phyloP scores from a whole-genome alignment of 1,140 invertebrate genomes.

The Atta texana region DNA sequence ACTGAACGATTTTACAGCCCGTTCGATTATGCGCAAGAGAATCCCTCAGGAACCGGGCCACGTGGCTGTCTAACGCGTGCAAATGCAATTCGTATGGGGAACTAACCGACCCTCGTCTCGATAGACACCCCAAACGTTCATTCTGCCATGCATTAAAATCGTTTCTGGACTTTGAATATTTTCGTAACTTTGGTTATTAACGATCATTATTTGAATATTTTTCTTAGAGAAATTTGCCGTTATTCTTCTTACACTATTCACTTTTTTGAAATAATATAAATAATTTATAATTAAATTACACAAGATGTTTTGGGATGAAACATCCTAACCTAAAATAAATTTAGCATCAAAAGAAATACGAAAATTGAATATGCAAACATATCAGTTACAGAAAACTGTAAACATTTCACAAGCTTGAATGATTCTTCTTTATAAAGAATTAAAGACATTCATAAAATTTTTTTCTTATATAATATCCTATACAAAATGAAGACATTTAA shows the following conservation, averaged over 20 bases:
- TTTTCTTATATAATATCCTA: no score
- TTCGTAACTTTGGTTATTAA: constrained; percentile 1
- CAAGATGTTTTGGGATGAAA: background rate
- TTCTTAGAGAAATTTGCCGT: background rate
- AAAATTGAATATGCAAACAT: background rate
- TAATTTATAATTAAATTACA: background rate
- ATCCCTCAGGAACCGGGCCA: constrained; percentile 64
- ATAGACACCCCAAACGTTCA: constrained; percentile 15
- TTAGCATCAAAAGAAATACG: background rate
- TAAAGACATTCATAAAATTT: no score
- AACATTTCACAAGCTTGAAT: no score
- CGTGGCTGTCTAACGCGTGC: constrained; percentile 67
- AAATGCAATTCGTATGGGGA: constrained; percentile 67
- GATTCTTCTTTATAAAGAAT: no score
- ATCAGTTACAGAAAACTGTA: no score
- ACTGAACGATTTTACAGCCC: constrained; percentile 62
- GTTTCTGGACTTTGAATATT: background rate
- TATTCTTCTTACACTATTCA: no score
- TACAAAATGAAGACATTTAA: no score
- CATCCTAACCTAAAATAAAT: background rate
- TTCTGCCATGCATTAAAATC: constrained; percentile 16
- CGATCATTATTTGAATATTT: background rate
- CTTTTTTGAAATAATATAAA: background rate
- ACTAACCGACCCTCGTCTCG: constrained; percentile 36
- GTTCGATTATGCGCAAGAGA: background rate